A percentile compares a stretch with the other conserved stretches of the same genome.
phyloP scores from a whole-genome alignment of 2,113 vertebrate species.

The Tylochromis polylepis region DNA sequence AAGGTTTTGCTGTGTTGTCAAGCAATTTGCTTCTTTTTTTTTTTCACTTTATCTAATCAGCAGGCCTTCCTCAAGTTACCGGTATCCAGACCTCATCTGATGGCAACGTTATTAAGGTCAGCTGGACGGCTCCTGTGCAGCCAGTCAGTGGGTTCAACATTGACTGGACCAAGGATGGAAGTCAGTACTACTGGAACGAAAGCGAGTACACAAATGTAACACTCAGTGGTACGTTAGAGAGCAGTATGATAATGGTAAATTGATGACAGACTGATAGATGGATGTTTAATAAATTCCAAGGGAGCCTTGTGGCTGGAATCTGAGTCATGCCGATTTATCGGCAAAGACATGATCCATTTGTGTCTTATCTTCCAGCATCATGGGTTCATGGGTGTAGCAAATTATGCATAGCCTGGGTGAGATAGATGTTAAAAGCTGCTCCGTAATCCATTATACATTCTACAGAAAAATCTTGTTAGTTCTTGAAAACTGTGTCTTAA shows the following conservation, averaged over 20 bases:
- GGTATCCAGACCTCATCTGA: background rate
- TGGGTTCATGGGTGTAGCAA: background rate
- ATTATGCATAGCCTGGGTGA: background rate
- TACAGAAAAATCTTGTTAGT: background rate
- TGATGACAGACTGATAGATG: background rate
- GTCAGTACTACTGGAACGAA: constrained; percentile 45
- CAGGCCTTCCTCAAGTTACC: constrained; percentile 41
- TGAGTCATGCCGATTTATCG: background rate
- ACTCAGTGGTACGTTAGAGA: constrained; percentile 44
- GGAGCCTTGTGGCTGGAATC: background rate
- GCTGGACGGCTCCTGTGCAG: constrained; percentile 38
- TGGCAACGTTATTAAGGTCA: constrained; percentile 10
- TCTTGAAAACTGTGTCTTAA: background rate
- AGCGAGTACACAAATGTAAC: constrained; percentile 16
- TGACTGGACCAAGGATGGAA: constrained; percentile 55
- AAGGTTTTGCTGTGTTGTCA: background rate
- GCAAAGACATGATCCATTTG: background rate
- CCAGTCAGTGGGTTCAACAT: constrained; percentile 49
- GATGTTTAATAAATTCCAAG: background rate
- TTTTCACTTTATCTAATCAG: background rate
- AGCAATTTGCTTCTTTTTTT: background rate
- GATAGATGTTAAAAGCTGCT: background rate
- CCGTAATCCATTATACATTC: background rate
- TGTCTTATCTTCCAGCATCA: background rate
- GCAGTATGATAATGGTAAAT: background rate